A percentile compares a stretch with the other conserved stretches of the same genome.
These are phyloP conservation scores for Magallana nippona DNA, from an alignment of 2,888 invertebrate species.

Conservation along the genomic window DNA sequence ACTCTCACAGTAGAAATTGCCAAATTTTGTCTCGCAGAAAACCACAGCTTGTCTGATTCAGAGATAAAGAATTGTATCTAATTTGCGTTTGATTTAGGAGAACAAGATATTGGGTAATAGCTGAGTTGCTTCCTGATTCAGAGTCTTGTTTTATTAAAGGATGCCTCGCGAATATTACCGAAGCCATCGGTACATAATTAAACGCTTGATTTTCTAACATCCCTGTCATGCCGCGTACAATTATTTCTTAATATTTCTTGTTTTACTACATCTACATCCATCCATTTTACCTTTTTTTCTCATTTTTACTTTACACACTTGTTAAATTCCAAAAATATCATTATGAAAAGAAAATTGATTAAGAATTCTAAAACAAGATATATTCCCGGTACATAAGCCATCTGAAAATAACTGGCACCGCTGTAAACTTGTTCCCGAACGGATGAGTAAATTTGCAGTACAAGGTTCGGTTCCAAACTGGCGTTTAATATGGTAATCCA, in stretches of 20 bases:
- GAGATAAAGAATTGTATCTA: slow-evolving; percentile 15
- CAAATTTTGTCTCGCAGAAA: slow-evolving; percentile 15
- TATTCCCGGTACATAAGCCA: too few species aligned
- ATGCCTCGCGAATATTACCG: background rate
- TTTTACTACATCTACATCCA: too few species aligned
- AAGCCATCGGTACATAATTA: background rate
- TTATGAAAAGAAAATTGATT: too few species aligned
- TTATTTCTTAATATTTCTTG: too few species aligned
- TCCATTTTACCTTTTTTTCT: too few species aligned
- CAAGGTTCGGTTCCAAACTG: background rate
- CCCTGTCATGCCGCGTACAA: too few species aligned
- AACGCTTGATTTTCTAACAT: background rate
- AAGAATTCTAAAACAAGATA: too few species aligned
- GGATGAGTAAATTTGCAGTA: background rate
- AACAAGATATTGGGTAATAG: slow-evolving; percentile 20
- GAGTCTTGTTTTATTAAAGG: background rate
- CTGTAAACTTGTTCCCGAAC: background rate
- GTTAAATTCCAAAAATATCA: too few species aligned
- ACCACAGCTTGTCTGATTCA: slow-evolving; percentile 6
- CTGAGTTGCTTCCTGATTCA: slow-evolving; percentile 1
- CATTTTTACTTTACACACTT: too few species aligned
- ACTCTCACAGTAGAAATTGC: slow-evolving; percentile 28
- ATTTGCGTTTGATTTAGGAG: slow-evolving; percentile 22
- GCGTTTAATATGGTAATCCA: background rate
- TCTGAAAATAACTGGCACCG: too few species aligned